Conservation (phyloP, 2,113 vertebrate species). For the Triplophysa tibetana region DNA sequence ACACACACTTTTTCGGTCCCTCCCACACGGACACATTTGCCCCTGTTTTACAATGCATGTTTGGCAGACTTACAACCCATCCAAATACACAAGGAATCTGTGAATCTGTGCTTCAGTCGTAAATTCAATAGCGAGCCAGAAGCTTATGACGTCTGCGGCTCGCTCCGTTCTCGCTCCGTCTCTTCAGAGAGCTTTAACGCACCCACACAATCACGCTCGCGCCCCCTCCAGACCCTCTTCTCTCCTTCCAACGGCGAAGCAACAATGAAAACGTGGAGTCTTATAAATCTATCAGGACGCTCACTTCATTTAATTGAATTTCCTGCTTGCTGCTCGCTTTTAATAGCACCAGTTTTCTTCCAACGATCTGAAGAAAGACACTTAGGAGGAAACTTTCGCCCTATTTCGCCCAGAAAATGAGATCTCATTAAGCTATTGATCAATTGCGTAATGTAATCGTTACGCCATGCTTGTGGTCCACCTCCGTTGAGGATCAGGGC, state of each 20-base stretch:
- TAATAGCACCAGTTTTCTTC: constrained; percentile 66
- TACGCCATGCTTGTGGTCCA: constrained; percentile 61
- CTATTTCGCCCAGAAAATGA: constrained; percentile 70
- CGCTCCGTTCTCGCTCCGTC: constrained; percentile 27
- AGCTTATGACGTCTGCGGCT: constrained; percentile 50
- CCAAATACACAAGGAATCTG: constrained; percentile 58
- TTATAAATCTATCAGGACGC: constrained; percentile 76
- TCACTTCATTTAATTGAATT: constrained; percentile 78
- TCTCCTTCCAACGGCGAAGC: constrained; percentile 62
- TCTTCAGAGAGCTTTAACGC: constrained; percentile 53
- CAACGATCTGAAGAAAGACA: constrained; percentile 42
- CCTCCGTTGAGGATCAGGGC: constrained; percentile 60
- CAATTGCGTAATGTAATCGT: constrained; percentile 74
- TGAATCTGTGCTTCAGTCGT: constrained; percentile 51
- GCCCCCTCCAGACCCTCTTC: constrained; percentile 45
- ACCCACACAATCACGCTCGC: constrained; percentile 54
- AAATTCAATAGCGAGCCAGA: constrained; percentile 54
- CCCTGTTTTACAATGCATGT: constrained; percentile 51
- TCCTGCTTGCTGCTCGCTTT: constrained; percentile 72
- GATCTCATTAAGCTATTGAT: constrained; percentile 80
- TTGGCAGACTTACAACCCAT: constrained; percentile 59
- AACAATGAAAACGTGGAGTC: constrained; percentile 75
- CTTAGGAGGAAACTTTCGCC: constrained; percentile 61
- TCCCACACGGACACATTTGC: constrained; percentile 27
- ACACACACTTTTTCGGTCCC: not conserved